phyloP scores from a whole-genome alignment of 2,888 invertebrate genomes.

The Ochropleura leucogaster region DNA sequence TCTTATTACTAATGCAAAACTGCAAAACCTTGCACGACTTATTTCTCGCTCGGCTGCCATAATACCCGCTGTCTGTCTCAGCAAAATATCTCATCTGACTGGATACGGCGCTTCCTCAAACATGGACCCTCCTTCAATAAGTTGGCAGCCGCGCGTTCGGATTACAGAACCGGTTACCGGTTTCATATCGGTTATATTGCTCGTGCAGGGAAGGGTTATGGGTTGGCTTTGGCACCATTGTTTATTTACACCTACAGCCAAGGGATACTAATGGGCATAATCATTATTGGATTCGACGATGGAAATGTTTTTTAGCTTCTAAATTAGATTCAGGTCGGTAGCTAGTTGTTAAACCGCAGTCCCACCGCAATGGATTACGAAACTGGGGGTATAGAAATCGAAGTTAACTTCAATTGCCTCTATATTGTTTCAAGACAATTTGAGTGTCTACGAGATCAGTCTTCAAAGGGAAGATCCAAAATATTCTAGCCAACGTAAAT shows the following conservation, averaged over 20 bases:
- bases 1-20: constrained; percentile 31
- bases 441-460: not conserved
- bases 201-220: constrained; percentile 47
- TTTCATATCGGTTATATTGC: constrained; percentile 52
- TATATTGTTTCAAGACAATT: not conserved
- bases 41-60: constrained; percentile 47
- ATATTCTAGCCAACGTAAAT: constrained; percentile 17
- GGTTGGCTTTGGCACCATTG: constrained; percentile 40
- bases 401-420: constrained; percentile 15
- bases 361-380: constrained; percentile 62
- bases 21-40: constrained; percentile 25
- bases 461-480: constrained; percentile 9
- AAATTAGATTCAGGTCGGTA: constrained; percentile 45
- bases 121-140: constrained; percentile 61
- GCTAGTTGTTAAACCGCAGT: constrained; percentile 42
- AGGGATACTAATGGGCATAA: constrained; percentile 38
- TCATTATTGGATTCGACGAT: constrained; percentile 41
- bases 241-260: constrained; percentile 53
- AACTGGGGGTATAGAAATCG: constrained; percentile 28
- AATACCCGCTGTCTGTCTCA: constrained; percentile 50
- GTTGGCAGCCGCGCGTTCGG: constrained; percentile 57
- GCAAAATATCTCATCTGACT: constrained; percentile 56
- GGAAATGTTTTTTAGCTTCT: constrained; percentile 30
- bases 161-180: constrained; percentile 63
- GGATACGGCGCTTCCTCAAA: constrained; percentile 62